Percentiles rank a stretch among this genome's conserved stretches.
Conservation (phyloP, 2,113 vertebrate genomes). For the Brachypteracias leptosomus region DNA sequence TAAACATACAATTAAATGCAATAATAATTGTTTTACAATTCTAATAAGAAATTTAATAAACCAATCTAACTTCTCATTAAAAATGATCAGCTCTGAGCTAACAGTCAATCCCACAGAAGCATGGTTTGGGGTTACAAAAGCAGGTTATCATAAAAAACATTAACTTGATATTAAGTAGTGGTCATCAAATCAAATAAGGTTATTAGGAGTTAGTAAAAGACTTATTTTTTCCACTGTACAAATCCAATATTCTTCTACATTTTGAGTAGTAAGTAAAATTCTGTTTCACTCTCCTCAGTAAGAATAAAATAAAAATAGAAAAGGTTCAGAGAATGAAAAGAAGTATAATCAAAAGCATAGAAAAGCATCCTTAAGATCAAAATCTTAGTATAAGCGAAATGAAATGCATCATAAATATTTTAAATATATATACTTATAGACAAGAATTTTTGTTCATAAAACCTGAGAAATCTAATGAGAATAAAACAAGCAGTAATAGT, state of each 20-base stretch:
- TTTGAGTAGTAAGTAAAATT: neutral
- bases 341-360: neutral
- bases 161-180: neutral
- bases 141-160: neutral
- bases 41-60: conserved; percentile 7
- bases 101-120: neutral
- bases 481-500: neutral
- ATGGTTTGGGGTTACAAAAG: neutral
- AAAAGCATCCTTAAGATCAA: neutral
- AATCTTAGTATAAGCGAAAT: neutral
- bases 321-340: neutral
- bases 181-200: neutral
- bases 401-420: neutral
- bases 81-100: neutral
- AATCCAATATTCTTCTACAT: neutral
- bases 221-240: neutral
- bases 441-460: neutral
- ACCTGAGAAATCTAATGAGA: neutral
- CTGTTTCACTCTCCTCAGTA: neutral
- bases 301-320: neutral
- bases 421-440: neutral
- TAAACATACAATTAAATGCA: neutral
- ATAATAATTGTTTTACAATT: conserved; percentile 1
- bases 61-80: neutral
- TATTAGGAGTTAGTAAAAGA: neutral